Percentiles rank a stretch among this genome's conserved stretches.
Evolutionary conservation across 2,888 invertebrate species (phyloP).

Genomic region (Anoplius nigerrimus): DNA sequence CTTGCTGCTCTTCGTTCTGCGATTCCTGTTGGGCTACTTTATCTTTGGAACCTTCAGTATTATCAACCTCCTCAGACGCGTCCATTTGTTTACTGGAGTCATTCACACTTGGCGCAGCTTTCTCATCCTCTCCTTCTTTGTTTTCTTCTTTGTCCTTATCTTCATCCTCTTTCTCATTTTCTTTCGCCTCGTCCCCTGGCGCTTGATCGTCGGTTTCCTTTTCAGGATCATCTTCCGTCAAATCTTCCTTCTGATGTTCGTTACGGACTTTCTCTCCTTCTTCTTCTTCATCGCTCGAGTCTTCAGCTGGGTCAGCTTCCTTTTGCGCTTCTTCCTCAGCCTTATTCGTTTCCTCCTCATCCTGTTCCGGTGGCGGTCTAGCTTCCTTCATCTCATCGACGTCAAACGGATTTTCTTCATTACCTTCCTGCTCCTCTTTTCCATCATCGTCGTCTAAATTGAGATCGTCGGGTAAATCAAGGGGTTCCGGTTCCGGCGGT

Average conservation of each 20-base stretch:
- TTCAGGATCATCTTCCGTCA: conserved; percentile 57
- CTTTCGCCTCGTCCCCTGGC: conserved; percentile 55
- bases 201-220: background rate
- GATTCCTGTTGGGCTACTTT: conserved; percentile 69
- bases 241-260: conserved; percentile 52
- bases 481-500: conserved; percentile 88
- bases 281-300: conserved; percentile 77
- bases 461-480: conserved; percentile 92
- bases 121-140: conserved; percentile 70
- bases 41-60: conserved; percentile 72
- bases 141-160: conserved; percentile 75
- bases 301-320: conserved; percentile 73
- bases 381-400: conserved; percentile 85
- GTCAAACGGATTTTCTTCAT: conserved; percentile 90
- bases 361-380: conserved; percentile 65
- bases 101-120: conserved; percentile 67
- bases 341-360: conserved; percentile 71
- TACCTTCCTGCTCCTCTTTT: conserved; percentile 78
- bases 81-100: conserved; percentile 70
- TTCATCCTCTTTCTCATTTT: conserved; percentile 61
- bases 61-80: conserved; percentile 77
- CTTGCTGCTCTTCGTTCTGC: conserved; percentile 69
- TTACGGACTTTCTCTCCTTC: conserved; percentile 62
- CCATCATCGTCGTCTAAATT: conserved; percentile 85
- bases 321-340: conserved; percentile 65